A percentile compares a stretch with the other conserved stretches of the same genome.
Evolutionary conservation across 2,888 invertebrate genomes (phyloP).

Genomic region (Eristalis arbustorum): DNA sequence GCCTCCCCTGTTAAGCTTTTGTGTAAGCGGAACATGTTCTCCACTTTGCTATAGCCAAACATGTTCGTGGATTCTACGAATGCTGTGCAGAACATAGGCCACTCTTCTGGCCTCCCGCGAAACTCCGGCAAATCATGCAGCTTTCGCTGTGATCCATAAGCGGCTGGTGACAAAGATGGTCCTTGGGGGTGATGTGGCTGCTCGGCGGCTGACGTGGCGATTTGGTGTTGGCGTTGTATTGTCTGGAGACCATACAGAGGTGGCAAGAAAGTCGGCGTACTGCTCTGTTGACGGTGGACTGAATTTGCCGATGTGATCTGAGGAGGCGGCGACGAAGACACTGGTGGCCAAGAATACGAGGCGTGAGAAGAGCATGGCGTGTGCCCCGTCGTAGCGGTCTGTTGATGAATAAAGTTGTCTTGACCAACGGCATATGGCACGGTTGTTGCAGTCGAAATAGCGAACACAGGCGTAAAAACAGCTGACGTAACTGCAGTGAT

Average conservation of each 20-base stretch:
- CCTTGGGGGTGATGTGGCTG: not conserved
- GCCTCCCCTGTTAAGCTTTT: conserved; percentile 46
- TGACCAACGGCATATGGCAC: not conserved
- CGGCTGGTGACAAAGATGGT: not conserved
- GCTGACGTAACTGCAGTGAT: not conserved
- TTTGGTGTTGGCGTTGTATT: not conserved
- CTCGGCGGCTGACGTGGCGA: not conserved
- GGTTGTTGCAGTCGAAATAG: not conserved
- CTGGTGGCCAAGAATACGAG: too few relatives aligned
- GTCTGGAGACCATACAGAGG: not conserved
- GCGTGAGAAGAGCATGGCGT: not conserved
- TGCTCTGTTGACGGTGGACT: too few relatives aligned
- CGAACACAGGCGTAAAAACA: not conserved
- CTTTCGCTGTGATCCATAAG: conserved; percentile 3
- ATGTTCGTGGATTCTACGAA: conserved; percentile 42
- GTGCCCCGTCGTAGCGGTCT: not conserved
- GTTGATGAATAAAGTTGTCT: not conserved
- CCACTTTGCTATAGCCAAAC: conserved; percentile 35
- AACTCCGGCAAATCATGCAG: conserved; percentile 50
- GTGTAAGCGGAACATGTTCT: conserved; percentile 46
- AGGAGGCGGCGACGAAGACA: too few relatives aligned
- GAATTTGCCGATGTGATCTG: too few relatives aligned
- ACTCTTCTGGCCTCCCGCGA: conserved; percentile 55
- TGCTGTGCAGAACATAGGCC: conserved; percentile 59
- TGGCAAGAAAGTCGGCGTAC: conserved; percentile 3